A percentile compares a stretch with the other conserved stretches of the same genome.
phyloP scores from a whole-genome alignment of 2,797 vertebrate species.

The Numenius phaeopus region DNA sequence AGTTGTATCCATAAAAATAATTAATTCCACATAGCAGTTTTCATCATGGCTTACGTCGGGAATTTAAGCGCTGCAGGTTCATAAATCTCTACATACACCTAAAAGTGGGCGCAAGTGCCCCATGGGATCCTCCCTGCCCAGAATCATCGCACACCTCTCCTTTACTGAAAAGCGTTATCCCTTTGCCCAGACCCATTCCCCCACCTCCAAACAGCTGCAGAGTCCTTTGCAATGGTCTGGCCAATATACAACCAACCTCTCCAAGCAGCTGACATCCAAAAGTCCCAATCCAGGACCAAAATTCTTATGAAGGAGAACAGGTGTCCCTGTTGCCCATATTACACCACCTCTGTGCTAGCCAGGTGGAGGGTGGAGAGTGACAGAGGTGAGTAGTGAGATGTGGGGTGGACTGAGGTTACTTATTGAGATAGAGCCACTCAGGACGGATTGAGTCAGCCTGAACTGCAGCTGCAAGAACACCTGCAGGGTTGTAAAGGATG shows the following conservation, averaged over 20 bases:
- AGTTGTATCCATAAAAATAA: not conserved
- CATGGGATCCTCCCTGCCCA: not conserved
- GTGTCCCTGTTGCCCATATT: fast-evolving
- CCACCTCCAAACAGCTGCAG: not conserved
- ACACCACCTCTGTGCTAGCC: not conserved
- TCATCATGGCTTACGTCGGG: not conserved
- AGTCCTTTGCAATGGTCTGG: not conserved
- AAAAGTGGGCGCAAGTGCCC: not conserved
- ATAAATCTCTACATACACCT: fast-evolving
- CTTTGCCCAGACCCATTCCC: not conserved
- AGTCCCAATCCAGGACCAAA: not conserved
- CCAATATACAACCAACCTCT: not conserved
- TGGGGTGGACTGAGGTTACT: not conserved
- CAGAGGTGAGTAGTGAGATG: not conserved
- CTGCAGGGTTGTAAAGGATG: not conserved
- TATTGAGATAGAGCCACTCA: not conserved
- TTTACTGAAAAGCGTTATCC: fast-evolving
- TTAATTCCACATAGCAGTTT: not conserved
- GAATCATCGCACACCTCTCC: fast-evolving
- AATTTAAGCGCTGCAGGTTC: not conserved
- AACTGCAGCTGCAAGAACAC: not conserved
- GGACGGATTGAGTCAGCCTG: not conserved
- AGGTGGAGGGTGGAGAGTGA: not conserved
- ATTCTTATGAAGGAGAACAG: not conserved
- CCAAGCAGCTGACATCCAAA: not conserved